Evolutionary conservation across 2,888 invertebrate species (phyloP), one percentile per base, ranked within the genome.

Genomic region (Leptopilina myrica): DNA sequence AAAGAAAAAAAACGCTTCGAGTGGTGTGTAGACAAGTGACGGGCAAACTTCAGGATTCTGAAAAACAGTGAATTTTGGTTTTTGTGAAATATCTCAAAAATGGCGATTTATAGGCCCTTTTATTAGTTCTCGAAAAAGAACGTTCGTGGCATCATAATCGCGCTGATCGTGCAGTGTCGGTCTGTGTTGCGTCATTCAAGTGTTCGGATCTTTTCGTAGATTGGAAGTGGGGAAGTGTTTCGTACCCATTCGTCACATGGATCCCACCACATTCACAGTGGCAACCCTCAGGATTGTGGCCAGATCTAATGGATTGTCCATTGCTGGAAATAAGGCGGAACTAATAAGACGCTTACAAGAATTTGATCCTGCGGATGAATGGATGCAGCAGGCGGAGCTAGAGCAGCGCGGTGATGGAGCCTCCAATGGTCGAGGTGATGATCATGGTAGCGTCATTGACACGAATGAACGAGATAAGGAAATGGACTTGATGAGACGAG

Each of bases 341-440:
- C 20, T 80, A 2, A 80, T 80, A 65, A 15, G 40, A 20, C 73
- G 75, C 62, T 65, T 77, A 43, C 46, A 80, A 43, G 66, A 62
- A 5, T 12, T 64, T 11, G 56, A 80, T 56, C 80, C 80, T n/a
- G 20, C 64, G 6, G 78, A 77, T 6, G 20, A 20, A 43, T 65
- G 64, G 75, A 77, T n/a, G 20, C 43, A 59, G 26, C 76, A 76
- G 20, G 46, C 64, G 15, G 59, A 59, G 15, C 4, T 59, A n/a
- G 14, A 5, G n/a, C 59, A 59, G n/a, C 14, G n/a, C 7, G 2
- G n/a, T 15, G n/a, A 59, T 20, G 20, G 20, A 20, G 0, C 15
- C 59, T n/a, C 0, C 59, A 59, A 0, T n/a, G n/a, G 0, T 59
- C n/a, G n/a, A n/a, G 59, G 7, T 14, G 59, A 59, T 7, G 59